Percentiles rank a stretch among this genome's conserved stretches.
These are phyloP conservation scores for Teleopsis dalmanni DNA, from an alignment of 1,140 invertebrate species.

Conservation along the genomic window DNA sequence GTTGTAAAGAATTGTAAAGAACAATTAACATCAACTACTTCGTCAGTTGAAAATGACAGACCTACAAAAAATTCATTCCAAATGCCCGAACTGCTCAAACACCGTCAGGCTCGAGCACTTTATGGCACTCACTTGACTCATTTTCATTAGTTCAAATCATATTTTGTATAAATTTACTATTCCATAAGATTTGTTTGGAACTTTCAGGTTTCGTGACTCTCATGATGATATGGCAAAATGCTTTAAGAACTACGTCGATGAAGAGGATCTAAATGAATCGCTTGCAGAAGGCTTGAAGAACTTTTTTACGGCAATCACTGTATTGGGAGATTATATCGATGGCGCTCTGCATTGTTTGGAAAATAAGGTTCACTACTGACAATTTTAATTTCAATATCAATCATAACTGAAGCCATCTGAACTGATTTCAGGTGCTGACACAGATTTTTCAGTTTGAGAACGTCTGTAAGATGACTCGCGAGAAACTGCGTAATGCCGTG, in stretches of 20 bases:
- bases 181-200: neutral
- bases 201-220: conserved; percentile 56
- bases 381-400: neutral
- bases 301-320: conserved; percentile 57
- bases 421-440: conserved; percentile 26
- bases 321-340: conserved; percentile 63
- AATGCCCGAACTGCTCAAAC: neutral
- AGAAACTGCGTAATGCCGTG: conserved; percentile 64
- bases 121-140: neutral
- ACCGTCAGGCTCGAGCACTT: neutral
- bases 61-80: neutral
- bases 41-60: neutral
- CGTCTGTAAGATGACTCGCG: conserved; percentile 63
- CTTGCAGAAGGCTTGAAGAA: conserved; percentile 54
- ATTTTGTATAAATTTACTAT: neutral
- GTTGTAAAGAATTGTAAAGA: too few species aligned
- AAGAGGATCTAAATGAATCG: conserved; percentile 63
- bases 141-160: neutral
- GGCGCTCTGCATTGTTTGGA: conserved; percentile 61
- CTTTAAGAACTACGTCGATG: conserved; percentile 57
- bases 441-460: conserved; percentile 62
- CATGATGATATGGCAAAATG: conserved; percentile 60
- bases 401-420: neutral
- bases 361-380: conserved; percentile 50
- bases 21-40: too few species aligned